Conservation (phyloP, 1,140 invertebrate genomes). For the Antheraea mylitta region DNA sequence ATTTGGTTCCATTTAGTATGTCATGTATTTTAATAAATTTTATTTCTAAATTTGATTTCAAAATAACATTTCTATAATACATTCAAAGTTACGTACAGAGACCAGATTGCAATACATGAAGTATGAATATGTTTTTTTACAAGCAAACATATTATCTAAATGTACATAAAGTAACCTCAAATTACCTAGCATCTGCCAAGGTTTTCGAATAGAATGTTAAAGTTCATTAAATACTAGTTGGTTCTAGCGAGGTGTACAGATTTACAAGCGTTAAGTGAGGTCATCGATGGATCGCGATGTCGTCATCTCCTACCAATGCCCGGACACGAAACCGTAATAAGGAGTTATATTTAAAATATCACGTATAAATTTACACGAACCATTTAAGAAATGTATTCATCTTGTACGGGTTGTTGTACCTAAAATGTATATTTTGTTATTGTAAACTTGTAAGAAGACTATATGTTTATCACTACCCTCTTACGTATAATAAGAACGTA, state of each 20-base stretch:
- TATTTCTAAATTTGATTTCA: too few species aligned
- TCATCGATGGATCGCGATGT: constrained; percentile 20
- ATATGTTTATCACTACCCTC: too few species aligned
- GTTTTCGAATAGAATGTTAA: constrained; percentile 26
- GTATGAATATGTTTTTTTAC: neutral
- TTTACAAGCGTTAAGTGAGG: constrained; percentile 20
- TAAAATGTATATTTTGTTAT: neutral
- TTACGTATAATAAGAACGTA: too few species aligned
- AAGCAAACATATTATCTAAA: neutral
- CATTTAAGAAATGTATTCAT: neutral
- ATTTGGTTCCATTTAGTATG: too few species aligned
- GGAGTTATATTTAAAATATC: neutral
- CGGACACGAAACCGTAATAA: neutral
- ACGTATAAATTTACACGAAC: neutral
- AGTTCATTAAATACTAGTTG: constrained; percentile 21
- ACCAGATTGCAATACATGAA: neutral
- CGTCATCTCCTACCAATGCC: constrained; percentile 25
- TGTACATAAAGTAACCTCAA: constrained; percentile 2
- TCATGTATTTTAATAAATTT: too few species aligned
- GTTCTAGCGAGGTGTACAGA: constrained; percentile 18
- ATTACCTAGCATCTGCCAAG: constrained; percentile 21
- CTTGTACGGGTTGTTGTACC: neutral
- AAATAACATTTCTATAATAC: too few species aligned
- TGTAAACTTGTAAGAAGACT: too few species aligned
- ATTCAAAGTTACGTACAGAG: neutral